Percentiles rank a stretch among this genome's conserved stretches.
Evolutionary conservation across 2,113 vertebrate species (phyloP).

Genomic region (Aleadryas rufinucha): DNA sequence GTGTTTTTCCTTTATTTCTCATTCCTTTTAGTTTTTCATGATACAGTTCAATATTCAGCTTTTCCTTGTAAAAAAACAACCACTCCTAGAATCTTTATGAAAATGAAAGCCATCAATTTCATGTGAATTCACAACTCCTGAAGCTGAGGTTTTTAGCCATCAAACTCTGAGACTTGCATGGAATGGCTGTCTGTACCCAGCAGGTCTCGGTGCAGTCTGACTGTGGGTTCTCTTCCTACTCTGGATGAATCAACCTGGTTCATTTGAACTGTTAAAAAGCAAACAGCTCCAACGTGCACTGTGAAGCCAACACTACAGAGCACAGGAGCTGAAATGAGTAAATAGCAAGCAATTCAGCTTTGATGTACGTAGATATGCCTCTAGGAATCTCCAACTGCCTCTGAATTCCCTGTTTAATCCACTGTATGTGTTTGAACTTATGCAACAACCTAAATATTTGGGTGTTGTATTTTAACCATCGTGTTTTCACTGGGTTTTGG

Average conservation of each 20-base stretch:
- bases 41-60: background rate
- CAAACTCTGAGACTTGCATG: background rate
- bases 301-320: background rate
- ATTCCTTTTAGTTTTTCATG: background rate
- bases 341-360: conserved; percentile 2
- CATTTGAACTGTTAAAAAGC: background rate
- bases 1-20: conserved; percentile 22
- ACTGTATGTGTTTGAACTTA: background rate
- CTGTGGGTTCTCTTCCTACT: background rate
- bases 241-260: background rate
- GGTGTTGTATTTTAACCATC: background rate
- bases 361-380: conserved; percentile 21
- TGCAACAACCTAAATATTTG: background rate
- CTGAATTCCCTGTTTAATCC: background rate
- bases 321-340: background rate
- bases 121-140: background rate
- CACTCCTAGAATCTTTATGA: background rate
- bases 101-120: background rate
- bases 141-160: background rate
- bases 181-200: background rate
- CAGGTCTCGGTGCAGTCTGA: background rate
- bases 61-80: background rate
- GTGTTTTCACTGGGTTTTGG: background rate
- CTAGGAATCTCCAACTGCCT: conserved; percentile 2
- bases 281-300: background rate